phyloP scores from a whole-genome alignment of 2,113 vertebrate species.

The Paralichthys olivaceus region DNA sequence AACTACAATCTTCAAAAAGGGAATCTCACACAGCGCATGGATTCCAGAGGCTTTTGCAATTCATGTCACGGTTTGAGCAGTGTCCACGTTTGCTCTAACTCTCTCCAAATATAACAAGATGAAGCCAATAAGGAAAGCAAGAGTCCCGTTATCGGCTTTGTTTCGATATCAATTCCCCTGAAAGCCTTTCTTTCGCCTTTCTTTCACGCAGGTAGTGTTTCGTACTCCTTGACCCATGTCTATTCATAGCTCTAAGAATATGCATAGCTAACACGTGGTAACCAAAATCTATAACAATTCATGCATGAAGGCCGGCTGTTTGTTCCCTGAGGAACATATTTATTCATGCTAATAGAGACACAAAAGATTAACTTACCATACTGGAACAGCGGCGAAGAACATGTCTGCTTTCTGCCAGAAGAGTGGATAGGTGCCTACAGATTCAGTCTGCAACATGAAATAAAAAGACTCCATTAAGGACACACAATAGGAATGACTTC shows the following conservation, averaged over 20 bases:
- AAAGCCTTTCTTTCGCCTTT: conserved; percentile 14
- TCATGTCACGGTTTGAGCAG: conserved; percentile 10
- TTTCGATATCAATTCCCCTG: conserved; percentile 7
- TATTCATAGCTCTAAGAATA: conserved; percentile 38
- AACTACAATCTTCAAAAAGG: conserved; percentile 17
- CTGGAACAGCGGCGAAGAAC: conserved; percentile 38
- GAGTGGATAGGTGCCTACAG: conserved; percentile 37
- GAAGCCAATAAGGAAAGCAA: neutral
- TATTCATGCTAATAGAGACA: conserved; percentile 50
- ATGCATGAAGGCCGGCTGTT: conserved; percentile 45
- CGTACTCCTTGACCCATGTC: conserved; percentile 21
- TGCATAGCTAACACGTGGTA: conserved; percentile 35
- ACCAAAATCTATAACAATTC: conserved; percentile 40
- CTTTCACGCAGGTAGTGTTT: conserved; percentile 24
- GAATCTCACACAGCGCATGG: conserved; percentile 12
- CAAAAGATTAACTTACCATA: conserved; percentile 66
- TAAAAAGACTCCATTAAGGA: conserved; percentile 36
- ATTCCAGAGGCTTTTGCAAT: conserved; percentile 24
- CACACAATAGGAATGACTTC: conserved; percentile 21
- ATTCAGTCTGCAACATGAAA: conserved; percentile 68
- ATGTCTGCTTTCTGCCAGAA: conserved; percentile 46
- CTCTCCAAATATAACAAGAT: conserved; percentile 7
- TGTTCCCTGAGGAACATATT: conserved; percentile 26
- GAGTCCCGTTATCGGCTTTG: neutral
- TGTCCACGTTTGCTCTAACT: conserved; percentile 17